Evolutionary conservation across 37 sponge, comb jelly and placozoan genomes (phyloP).

Genomic region (Geodia barretti): DNA sequence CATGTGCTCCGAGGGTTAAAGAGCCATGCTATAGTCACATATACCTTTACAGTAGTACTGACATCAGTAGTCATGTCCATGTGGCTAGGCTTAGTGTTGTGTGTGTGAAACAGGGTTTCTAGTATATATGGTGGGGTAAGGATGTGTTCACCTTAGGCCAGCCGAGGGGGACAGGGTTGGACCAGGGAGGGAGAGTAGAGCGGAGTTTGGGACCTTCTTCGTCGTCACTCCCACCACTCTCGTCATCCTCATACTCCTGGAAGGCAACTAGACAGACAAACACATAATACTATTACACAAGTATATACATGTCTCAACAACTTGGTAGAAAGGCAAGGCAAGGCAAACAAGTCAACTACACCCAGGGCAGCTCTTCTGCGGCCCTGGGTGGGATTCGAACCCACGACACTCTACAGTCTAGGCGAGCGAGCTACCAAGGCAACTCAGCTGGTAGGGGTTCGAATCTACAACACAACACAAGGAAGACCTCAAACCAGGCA

Average conservation of each 20-base stretch:
- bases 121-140: not conserved
- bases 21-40: not conserved
- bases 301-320: not conserved
- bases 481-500: too few relatives aligned
- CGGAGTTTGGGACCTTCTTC: constrained; percentile 15
- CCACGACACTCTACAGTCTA: too few relatives aligned
- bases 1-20: too few relatives aligned
- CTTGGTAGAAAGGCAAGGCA: too few relatives aligned
- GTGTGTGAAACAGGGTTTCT: too few relatives aligned
- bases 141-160: constrained; percentile 73
- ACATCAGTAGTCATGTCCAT: not conserved
- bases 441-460: too few relatives aligned
- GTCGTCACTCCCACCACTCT: not conserved
- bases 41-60: not conserved
- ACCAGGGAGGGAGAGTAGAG: not conserved
- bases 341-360: too few relatives aligned
- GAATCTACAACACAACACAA: too few relatives aligned
- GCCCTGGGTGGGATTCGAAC: too few relatives aligned
- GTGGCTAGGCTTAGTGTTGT: too few relatives aligned
- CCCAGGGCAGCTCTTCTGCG: too few relatives aligned
- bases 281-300: not conserved
- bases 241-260: constrained; percentile 28
- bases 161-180: constrained; percentile 61
- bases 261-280: constrained; percentile 6
- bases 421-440: too few relatives aligned